phyloP scores from a whole-genome alignment of 2,797 vertebrate genomes.

The Gobio occitaniae region DNA sequence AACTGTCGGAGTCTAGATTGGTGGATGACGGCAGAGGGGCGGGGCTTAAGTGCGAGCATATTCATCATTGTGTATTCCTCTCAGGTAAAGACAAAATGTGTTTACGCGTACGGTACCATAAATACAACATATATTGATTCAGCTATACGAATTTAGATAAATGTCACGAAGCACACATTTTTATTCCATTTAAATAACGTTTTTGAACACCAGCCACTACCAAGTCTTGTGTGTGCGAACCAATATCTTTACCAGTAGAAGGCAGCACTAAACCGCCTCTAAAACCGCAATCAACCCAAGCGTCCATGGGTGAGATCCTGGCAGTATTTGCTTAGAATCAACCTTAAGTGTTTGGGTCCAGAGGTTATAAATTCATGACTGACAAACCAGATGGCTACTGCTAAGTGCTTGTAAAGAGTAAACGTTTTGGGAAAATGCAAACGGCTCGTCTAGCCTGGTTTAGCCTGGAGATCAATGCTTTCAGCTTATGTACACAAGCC shows the following conservation, averaged over 20 bases:
- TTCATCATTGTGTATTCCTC: not conserved
- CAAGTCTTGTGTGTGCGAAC: not conserved
- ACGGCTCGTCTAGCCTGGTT: not conserved
- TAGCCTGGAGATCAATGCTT: not conserved
- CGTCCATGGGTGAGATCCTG: not conserved
- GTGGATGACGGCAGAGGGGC: conserved; percentile 54
- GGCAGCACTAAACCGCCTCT: conserved; percentile 47
- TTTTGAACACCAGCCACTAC: not conserved
- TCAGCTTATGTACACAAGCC: not conserved
- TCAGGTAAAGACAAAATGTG: not conserved
- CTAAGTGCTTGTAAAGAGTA: not conserved
- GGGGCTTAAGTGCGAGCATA: not conserved
- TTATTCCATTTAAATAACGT: not conserved
- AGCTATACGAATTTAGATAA: not conserved
- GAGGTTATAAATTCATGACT: not conserved
- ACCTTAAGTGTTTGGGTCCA: not conserved
- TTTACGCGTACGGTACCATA: too few relatives aligned
- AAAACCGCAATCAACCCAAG: not conserved
- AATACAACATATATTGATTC: not conserved
- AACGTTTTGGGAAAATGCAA: conserved; percentile 9
- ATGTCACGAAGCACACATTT: not conserved
- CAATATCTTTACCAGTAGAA: conserved; percentile 43
- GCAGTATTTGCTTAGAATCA: not conserved
- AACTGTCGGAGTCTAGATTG: conserved; percentile 77
- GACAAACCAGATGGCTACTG: not conserved